Percentiles rank a stretch among this genome's conserved stretches.
Evolutionary conservation across 2,113 vertebrate genomes (phyloP).

Genomic region (Leptobrachium leishanense): DNA sequence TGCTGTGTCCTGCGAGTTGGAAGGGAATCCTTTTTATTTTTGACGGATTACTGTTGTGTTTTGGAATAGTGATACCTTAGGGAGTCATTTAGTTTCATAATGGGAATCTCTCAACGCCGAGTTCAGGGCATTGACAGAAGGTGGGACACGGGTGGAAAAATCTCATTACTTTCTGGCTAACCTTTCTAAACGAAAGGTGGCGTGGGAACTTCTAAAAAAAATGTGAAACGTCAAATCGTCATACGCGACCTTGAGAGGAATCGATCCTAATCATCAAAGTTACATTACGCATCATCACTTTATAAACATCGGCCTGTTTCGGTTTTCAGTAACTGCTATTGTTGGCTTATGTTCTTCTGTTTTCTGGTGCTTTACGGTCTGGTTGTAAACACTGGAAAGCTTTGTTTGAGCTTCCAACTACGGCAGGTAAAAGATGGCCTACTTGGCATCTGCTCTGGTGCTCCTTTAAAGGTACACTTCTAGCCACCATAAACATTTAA

Average conservation of each 20-base stretch:
- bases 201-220: not conserved
- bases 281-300: too few relatives aligned
- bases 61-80: not conserved
- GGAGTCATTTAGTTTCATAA: not conserved
- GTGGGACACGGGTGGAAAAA: not conserved
- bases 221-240: not conserved
- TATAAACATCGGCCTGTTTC: too few relatives aligned
- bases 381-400: too few relatives aligned
- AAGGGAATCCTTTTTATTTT: not conserved
- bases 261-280: not conserved
- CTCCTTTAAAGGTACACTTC: too few relatives aligned
- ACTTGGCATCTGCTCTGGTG: too few relatives aligned
- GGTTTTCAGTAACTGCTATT: too few relatives aligned
- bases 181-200: not conserved
- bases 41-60: not conserved
- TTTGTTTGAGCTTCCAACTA: too few relatives aligned
- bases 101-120: not conserved
- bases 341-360: too few relatives aligned
- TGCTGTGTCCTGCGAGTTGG: not conserved
- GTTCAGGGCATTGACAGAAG: not conserved
- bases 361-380: too few relatives aligned
- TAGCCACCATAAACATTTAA: too few relatives aligned
- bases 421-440: too few relatives aligned
- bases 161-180: not conserved
- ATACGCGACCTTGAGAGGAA: not conserved